phyloP scores from a whole-genome alignment of 2,797 vertebrate genomes.

The Intellagama lesueurii region DNA sequence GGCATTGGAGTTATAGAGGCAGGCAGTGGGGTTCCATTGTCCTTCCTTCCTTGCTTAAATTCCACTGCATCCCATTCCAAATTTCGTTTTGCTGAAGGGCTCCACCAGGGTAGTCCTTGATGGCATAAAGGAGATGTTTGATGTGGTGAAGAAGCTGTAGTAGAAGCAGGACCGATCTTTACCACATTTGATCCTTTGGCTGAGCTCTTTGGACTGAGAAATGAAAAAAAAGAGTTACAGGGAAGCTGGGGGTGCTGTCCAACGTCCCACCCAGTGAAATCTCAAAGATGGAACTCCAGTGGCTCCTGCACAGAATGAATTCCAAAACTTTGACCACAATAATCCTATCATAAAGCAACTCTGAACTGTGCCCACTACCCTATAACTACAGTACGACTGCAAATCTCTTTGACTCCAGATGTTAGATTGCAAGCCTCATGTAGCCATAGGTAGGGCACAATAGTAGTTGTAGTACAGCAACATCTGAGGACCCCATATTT shows the following conservation, averaged over 20 bases:
- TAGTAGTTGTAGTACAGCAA: neutral
- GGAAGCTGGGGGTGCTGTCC: neutral
- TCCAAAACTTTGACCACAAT: neutral
- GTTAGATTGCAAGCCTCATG: neutral
- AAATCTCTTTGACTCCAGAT: neutral
- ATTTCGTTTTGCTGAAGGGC: neutral
- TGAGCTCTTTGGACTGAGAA: conserved; percentile 1
- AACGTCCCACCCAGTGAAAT: neutral
- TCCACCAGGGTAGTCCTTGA: neutral
- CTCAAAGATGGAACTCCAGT: neutral
- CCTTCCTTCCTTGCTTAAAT: neutral
- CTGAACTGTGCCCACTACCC: neutral
- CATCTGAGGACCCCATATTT: neutral
- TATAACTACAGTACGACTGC: neutral
- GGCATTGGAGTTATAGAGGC: neutral
- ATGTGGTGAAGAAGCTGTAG: neutral
- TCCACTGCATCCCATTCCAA: neutral
- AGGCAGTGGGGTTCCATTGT: neutral
- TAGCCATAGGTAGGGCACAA: neutral
- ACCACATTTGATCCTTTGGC: neutral
- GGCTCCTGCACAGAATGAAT: neutral
- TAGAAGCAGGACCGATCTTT: neutral
- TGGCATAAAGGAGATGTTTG: neutral
- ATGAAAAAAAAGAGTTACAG: neutral
- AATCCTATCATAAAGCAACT: neutral